Evolutionary conservation across 1,140 invertebrate genomes (phyloP).

Genomic region (Meloidogyne chitwoodi): DNA sequence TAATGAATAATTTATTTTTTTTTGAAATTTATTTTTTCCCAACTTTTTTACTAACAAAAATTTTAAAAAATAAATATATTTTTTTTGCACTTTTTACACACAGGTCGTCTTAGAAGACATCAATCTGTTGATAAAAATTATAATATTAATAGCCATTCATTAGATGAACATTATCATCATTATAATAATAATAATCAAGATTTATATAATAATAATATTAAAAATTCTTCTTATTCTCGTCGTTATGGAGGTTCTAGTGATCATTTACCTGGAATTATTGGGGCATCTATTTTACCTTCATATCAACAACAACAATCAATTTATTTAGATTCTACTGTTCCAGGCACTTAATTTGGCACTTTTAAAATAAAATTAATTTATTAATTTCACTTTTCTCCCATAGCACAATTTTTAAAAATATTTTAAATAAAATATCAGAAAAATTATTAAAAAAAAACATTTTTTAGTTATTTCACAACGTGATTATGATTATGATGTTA

Average conservation of each 20-base stretch:
- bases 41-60: slow-evolving; percentile 2
- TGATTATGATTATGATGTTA: neutral
- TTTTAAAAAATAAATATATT: neutral
- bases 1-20: neutral
- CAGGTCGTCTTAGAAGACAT: slow-evolving; percentile 23
- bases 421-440: too few relatives aligned
- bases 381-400: too few relatives aligned
- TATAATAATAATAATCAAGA: neutral
- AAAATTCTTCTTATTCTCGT: neutral
- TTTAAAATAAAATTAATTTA: neutral
- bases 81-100: neutral
- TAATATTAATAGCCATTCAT: slow-evolving; percentile 1
- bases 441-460: neutral
- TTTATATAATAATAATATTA: too few relatives aligned
- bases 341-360: neutral
- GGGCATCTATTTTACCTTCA: slow-evolving; percentile 3
- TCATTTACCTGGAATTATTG: slow-evolving; percentile 1
- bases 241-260: slow-evolving; percentile 13
- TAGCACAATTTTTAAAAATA: too few relatives aligned
- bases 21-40: neutral
- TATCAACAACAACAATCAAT: slow-evolving; percentile 11
- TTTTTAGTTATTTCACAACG: neutral
- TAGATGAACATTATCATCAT: neutral
- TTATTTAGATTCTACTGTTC: neutral
- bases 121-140: slow-evolving; percentile 22